phyloP scores from a whole-genome alignment of 2,113 vertebrate species.

The Zosterops pallidus region DNA sequence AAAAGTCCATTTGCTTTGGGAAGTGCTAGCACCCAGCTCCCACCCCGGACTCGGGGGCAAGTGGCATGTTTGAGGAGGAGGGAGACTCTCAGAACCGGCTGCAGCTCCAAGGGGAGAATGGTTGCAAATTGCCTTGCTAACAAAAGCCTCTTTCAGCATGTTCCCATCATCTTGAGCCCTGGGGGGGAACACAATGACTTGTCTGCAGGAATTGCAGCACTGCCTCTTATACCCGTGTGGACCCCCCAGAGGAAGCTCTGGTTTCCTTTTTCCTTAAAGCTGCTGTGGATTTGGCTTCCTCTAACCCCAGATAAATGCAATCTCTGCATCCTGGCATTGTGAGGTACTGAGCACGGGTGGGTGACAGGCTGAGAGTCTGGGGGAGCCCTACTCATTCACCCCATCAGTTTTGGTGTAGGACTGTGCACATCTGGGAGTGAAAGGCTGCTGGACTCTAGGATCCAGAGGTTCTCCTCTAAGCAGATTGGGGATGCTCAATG shows the following conservation, averaged over 20 bases:
- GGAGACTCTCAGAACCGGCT: background rate
- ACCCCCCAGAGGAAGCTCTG: background rate
- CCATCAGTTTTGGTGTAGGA: background rate
- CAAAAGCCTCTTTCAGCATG: conserved; percentile 44
- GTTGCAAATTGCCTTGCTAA: background rate
- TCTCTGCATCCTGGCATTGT: background rate
- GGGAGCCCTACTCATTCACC: rapidly evolving
- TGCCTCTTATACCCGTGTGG: background rate
- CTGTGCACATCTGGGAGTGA: background rate
- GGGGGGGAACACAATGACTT: background rate
- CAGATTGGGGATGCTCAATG: background rate
- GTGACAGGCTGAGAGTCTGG: background rate
- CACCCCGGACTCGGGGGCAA: rapidly evolving
- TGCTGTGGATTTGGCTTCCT: background rate
- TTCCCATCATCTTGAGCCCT: background rate
- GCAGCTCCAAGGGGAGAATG: background rate
- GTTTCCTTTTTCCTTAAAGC: conserved; percentile 10
- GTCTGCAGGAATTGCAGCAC: background rate
- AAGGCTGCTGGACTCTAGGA: background rate
- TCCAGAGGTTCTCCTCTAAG: background rate
- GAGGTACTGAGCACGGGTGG: background rate
- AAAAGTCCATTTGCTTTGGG: background rate
- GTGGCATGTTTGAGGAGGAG: background rate
- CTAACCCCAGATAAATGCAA: background rate
- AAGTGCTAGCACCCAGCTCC: background rate